These are phyloP conservation scores for Drosophila nebulosa DNA, from an alignment of 1,140 invertebrate species.

Conservation along the genomic window DNA sequence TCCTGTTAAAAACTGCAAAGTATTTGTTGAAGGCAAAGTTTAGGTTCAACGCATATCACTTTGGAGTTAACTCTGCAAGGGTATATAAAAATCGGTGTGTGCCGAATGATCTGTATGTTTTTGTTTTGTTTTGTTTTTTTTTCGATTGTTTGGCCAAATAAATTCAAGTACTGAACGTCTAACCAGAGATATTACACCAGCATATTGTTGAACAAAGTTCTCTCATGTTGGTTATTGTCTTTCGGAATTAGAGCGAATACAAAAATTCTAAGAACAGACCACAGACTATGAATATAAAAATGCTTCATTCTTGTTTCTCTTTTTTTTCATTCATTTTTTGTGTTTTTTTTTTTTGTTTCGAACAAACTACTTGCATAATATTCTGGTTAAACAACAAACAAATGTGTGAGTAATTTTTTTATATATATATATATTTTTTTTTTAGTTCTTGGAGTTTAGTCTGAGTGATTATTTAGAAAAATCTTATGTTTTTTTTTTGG, in stretches of 20 bases:
- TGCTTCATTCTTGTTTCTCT: background rate
- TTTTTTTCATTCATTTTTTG: background rate
- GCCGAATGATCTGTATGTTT: background rate
- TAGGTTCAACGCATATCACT: no score
- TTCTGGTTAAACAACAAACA: slow-evolving; percentile 71
- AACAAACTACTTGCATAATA: slow-evolving; percentile 81
- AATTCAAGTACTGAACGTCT: slow-evolving; percentile 81
- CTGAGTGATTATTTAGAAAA: slow-evolving; percentile 60
- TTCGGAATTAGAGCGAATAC: slow-evolving; percentile 50
- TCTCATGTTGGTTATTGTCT: slow-evolving; percentile 70
- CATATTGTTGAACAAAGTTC: slow-evolving; percentile 80
- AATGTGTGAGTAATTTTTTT: slow-evolving; percentile 13
- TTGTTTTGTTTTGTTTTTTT: slow-evolving; percentile 25
- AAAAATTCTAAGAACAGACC: slow-evolving; percentile 36
- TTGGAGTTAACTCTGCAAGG: background rate
- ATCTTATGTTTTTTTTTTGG: slow-evolving; percentile 11
- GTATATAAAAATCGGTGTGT: background rate
- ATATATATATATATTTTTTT: background rate
- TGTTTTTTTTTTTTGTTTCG: slow-evolving; percentile 39
- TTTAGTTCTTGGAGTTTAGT: slow-evolving; percentile 64
- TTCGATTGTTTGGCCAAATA: slow-evolving; percentile 67
- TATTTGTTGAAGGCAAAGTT: no score
- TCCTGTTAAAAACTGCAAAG: no score
- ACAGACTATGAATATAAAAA: slow-evolving; percentile 2
- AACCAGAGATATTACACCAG: slow-evolving; percentile 81